Percentiles rank a stretch among this genome's conserved stretches.
phyloP scores from a whole-genome alignment of 2,797 vertebrate species.

The Chelon auratus region DNA sequence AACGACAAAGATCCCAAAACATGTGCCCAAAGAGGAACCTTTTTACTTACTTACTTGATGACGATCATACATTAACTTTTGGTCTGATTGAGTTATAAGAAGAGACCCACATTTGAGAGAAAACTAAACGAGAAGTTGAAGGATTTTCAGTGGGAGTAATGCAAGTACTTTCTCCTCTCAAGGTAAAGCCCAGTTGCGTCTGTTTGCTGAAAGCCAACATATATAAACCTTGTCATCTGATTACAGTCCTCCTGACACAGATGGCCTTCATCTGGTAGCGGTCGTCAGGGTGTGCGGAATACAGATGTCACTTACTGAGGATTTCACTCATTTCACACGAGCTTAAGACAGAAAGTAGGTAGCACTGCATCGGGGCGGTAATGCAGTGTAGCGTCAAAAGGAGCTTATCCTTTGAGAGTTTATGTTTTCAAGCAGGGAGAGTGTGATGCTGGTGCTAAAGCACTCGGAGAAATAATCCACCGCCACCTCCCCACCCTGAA shows the following conservation, averaged over 20 bases:
- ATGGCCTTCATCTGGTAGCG: conserved; percentile 51
- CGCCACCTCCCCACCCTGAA: conserved; percentile 25
- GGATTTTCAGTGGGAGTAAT: conserved; percentile 5
- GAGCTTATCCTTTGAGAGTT: conserved; percentile 79
- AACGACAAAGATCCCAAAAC: too few relatives aligned
- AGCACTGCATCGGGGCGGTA: conserved; percentile 54
- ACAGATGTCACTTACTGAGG: conserved; percentile 73
- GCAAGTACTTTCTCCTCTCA: not conserved
- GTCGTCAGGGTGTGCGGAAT: conserved; percentile 34
- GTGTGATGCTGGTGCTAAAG: conserved; percentile 61
- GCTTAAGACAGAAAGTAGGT: conserved; percentile 76
- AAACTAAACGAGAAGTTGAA: not conserved
- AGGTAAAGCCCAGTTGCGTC: conserved; percentile 8
- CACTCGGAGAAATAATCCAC: conserved; percentile 72
- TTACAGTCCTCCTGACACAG: conserved; percentile 42
- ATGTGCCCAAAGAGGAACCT: too few relatives aligned
- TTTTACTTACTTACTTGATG: not conserved
- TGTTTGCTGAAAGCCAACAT: not conserved
- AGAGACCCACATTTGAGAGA: not conserved
- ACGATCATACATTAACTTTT: not conserved
- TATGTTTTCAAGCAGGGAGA: conserved; percentile 70
- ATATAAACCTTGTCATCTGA: conserved; percentile 54
- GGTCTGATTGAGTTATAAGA: not conserved
- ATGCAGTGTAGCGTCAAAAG: conserved; percentile 70
- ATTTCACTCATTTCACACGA: conserved; percentile 75